These are phyloP conservation scores for Holothuria scabra DNA, from an alignment of 53 echinoderm and acorn worm genomes.

Conservation along the genomic window DNA sequence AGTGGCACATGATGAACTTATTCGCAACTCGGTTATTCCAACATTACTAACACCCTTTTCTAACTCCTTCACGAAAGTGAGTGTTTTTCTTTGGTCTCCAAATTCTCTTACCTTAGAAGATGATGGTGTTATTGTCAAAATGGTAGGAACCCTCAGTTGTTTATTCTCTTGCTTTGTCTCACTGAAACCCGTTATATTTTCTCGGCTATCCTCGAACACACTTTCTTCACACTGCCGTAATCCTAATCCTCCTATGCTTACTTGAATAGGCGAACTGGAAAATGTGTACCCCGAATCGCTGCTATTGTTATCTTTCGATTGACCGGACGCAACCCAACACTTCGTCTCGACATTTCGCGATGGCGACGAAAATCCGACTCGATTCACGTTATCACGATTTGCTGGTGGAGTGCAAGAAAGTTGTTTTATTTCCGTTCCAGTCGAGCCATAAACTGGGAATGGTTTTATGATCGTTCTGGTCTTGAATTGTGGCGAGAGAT, in stretches of 20 bases:
- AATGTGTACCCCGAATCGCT: background rate
- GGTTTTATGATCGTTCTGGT: slow-evolving; percentile 33
- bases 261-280: slow-evolving; percentile 34
- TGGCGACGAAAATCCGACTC: slow-evolving; percentile 54
- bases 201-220: slow-evolving; percentile 27
- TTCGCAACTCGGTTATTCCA: slow-evolving; percentile 42
- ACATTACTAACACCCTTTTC: slow-evolving; percentile 4
- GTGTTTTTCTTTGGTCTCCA: background rate
- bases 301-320: background rate
- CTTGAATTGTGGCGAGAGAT: slow-evolving; percentile 14
- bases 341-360: slow-evolving; percentile 34
- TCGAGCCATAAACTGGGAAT: slow-evolving; percentile 24
- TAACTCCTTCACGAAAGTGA: slow-evolving; percentile 13
- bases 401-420: background rate
- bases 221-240: slow-evolving; percentile 19
- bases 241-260: slow-evolving; percentile 28
- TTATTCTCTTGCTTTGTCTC: background rate
- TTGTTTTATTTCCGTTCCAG: background rate
- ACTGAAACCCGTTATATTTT: slow-evolving; percentile 28
- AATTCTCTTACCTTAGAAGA: slow-evolving; percentile 6
- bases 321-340: slow-evolving; percentile 27
- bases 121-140: slow-evolving; percentile 44
- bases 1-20: slow-evolving; percentile 41
- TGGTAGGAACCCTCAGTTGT: background rate
- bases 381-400: slow-evolving; percentile 42